Percentiles rank a stretch among this genome's conserved stretches.
Evolutionary conservation across 2,113 vertebrate genomes (phyloP).

Genomic region (Ptychochromis oligacanthus): DNA sequence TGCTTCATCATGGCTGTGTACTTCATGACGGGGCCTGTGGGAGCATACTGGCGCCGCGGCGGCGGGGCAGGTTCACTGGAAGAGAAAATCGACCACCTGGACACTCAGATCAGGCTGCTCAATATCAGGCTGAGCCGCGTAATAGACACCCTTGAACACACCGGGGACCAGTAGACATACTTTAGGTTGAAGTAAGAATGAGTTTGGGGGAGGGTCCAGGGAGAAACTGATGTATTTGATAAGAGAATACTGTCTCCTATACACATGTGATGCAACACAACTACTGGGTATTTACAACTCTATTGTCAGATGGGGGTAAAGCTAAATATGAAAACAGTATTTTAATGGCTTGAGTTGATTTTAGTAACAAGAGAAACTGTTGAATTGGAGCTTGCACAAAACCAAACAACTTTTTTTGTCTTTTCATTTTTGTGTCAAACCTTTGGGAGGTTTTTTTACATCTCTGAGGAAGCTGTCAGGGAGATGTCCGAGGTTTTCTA

Average conservation of each 20-base stretch:
- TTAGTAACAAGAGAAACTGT: conserved; percentile 32
- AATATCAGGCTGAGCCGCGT: conserved; percentile 93
- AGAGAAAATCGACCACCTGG: conserved; percentile 95
- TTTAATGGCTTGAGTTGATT: conserved; percentile 50
- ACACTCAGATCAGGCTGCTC: conserved; percentile 92
- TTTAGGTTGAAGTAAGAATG: background rate
- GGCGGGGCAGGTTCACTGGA: conserved; percentile 83
- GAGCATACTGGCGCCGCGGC: conserved; percentile 89
- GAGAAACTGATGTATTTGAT: conserved; percentile 29
- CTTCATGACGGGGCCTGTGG: conserved; percentile 95
- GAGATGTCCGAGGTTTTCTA: conserved; percentile 24
- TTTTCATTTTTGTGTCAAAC: background rate
- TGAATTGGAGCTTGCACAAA: conserved; percentile 17
- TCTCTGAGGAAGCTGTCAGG: conserved; percentile 10
- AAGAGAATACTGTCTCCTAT: conserved; percentile 35
- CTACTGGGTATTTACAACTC: conserved; percentile 49
- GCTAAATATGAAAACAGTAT: conserved; percentile 38
- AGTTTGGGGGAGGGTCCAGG: background rate
- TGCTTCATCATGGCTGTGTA: conserved; percentile 94
- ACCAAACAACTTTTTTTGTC: conserved; percentile 5
- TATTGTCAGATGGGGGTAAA: conserved; percentile 20
- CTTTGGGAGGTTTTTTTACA: conserved; percentile 28
- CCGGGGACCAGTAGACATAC: conserved; percentile 83
- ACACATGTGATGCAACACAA: conserved; percentile 37
- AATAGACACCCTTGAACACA: conserved; percentile 89